phyloP scores from a whole-genome alignment of 2,113 vertebrate species.

The Phylloscopus trochiloides region DNA sequence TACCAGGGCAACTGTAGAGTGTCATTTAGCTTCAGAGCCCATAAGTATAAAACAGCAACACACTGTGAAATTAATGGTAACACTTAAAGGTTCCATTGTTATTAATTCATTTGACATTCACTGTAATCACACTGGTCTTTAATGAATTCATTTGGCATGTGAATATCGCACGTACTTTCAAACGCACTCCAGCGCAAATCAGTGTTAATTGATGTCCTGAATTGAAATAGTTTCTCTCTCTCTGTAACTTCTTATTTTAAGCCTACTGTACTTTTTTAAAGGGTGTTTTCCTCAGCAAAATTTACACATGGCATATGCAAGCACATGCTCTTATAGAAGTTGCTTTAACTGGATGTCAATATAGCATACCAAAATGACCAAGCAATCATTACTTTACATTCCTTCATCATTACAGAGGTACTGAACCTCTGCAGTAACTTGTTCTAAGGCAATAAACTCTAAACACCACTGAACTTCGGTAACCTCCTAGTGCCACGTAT shows the following conservation, averaged over 20 bases:
- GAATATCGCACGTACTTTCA: conserved; percentile 68
- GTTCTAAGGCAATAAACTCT: background rate
- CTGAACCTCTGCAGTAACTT: background rate
- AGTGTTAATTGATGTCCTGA: conserved; percentile 63
- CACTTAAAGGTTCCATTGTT: conserved; percentile 78
- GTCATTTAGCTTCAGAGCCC: conserved; percentile 77
- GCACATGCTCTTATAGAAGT: background rate
- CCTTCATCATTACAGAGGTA: no score
- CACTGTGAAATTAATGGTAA: conserved; percentile 79
- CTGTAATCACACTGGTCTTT: conserved; percentile 76
- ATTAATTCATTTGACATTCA: conserved; percentile 82
- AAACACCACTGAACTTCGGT: background rate
- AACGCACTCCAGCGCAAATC: conserved; percentile 61
- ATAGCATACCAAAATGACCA: background rate
- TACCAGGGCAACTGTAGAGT: conserved; percentile 71
- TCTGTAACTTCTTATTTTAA: background rate
- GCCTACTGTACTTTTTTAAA: background rate
- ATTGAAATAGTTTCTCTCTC: conserved; percentile 12
- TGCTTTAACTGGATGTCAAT: background rate
- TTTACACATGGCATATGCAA: background rate
- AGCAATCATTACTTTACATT: background rate
- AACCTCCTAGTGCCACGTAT: background rate
- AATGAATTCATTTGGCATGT: conserved; percentile 76
- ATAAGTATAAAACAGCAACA: conserved; percentile 76
- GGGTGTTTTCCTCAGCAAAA: background rate